Evolutionary conservation across 2,113 vertebrate species (phyloP).

Genomic region (Falcunculus frontatus): DNA sequence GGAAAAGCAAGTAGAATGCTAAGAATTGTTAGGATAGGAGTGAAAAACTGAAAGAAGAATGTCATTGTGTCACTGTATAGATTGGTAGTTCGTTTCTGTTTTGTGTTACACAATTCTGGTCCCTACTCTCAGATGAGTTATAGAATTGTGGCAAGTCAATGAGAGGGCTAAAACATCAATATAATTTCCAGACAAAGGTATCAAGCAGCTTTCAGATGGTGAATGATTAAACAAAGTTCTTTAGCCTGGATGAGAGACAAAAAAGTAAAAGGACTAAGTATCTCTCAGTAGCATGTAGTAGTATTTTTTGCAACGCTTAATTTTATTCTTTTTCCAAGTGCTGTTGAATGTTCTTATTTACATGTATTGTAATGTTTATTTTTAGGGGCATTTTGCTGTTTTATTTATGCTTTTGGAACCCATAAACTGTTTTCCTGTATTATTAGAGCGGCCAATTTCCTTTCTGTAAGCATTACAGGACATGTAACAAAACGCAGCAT

Average conservation of each 20-base stretch:
- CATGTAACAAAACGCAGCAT: not conserved
- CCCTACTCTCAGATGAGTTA: not conserved
- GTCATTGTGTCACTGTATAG: not conserved
- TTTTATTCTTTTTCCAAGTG: not conserved
- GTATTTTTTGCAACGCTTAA: not conserved
- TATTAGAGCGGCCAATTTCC: not conserved
- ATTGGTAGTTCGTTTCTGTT: not conserved
- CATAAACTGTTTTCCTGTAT: not conserved
- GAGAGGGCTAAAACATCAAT: not conserved
- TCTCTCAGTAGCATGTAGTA: not conserved
- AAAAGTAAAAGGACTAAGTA: not conserved
- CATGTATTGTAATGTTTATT: not conserved
- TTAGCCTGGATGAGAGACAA: not conserved
- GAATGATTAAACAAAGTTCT: not conserved
- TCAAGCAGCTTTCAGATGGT: not conserved
- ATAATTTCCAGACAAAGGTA: not conserved
- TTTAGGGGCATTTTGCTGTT: not conserved
- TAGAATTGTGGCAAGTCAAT: not conserved
- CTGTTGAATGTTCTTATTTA: not conserved
- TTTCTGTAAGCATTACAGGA: not conserved
- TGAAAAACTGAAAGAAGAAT: not conserved
- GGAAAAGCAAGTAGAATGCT: not conserved
- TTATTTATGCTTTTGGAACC: not conserved
- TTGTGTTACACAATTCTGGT: not conserved
- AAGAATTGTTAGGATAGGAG: not conserved